Evolutionary conservation across 2,888 invertebrate genomes (phyloP), one percentile per base, ranked within the genome.

Genomic region (Volucella inflata): DNA sequence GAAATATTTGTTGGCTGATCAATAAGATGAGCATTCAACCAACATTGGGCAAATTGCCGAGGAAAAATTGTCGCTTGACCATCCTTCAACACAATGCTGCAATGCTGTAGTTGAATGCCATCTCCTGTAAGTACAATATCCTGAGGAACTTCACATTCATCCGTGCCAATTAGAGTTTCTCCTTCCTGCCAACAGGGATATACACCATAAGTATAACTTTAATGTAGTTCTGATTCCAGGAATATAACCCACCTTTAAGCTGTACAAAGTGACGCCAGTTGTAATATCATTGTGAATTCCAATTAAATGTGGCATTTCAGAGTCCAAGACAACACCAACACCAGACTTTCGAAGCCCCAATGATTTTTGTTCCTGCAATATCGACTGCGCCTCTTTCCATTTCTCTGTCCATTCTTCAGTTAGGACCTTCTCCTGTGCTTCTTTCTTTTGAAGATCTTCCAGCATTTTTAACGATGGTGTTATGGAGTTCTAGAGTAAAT

Each of bases 331-430:
- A 0, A 98, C 97, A 0, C 98, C 98, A 0, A 96, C 94, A 0
- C 97, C 97, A 53, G 97, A 96, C 92, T 97, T 98, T 51, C 98
- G 93, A 75, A 98, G 92, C 0, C 97, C 98, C 36, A 97, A 93
- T 4, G 97, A 96, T 90, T 96, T 95, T 92, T 98, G 97, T 90
- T 98, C 98, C 90, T 97, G 95, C 44, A 97, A 92, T 88, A 97
- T 97, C 88, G 96, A 95, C 90, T 97, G 97, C 0, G 97, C 97
- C 90, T 97, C 97, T 64, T 96, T 94, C 98, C 98, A 98, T 91
- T 98, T 98, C 90, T 97, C 97, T 11, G 97, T 95, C 98, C 98
- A 98, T 90, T 97, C 96, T 92, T 97, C 97, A 0, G 97, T 98
- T 79, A 98, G 93, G 76, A 95, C 96, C 91, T 95, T 97, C 93